Evolutionary conservation across 2,888 invertebrate genomes (phyloP), one percentile per base, ranked within the genome.

Genomic region (Coelinius sp.): DNA sequence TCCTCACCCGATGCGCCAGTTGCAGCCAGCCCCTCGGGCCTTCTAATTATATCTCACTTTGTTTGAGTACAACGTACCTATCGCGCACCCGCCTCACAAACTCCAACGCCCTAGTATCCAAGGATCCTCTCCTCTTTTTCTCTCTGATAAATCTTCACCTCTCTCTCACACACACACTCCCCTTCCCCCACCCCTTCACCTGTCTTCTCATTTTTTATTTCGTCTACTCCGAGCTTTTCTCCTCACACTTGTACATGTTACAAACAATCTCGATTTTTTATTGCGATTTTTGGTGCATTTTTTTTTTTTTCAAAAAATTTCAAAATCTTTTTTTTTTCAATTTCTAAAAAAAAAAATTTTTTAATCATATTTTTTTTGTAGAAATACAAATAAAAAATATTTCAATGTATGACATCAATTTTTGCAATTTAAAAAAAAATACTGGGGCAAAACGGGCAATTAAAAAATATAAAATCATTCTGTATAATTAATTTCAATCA

Each of bases 1-100:
- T 27, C 63, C 25, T 25, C 35, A 56, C 64, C 52, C 68, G 65
- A 74, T 46, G 70, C 73, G 70, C 68, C 46, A 70, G 49, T 71
- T 67, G 73, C 73, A 56, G 66, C 70, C 70, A 75, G 73, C 64
- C 75, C 65, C 75, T 71, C 76, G 73, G 73, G 62, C 74, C 74
- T 76, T 84, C 86, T 86, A 86, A 85, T 86, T 83, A 85, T 86
- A 86, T 84, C 86, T 82, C 80, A 85, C 86, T 86, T 86, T 86
- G 86, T 86, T 86, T 82, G 85, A 85, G 86, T 86, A 86, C 85
- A 86, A 86, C 86, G 85, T 85, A 86, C 86, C 86, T 86, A 85
- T 86, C 80, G 79, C 73, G 62, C 79, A 69, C 75, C 72, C 76
- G 75, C 70, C 73, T 65, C 71, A 52, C 76, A 72, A 74, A 73